Evolutionary conservation across 2,113 vertebrate species (phyloP).

Genomic region (Tupaia chinensis): DNA sequence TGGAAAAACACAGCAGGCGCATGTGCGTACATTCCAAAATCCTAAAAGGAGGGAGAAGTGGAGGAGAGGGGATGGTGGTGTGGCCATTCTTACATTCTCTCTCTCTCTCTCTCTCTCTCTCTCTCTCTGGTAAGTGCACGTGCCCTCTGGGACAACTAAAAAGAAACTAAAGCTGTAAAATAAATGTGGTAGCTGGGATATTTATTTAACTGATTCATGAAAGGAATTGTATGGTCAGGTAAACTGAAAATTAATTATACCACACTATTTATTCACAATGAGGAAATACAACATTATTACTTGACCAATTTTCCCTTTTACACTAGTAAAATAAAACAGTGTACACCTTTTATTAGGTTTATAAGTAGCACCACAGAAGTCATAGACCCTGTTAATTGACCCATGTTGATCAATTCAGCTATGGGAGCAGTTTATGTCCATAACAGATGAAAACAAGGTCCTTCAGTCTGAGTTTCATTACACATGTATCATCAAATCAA

Average conservation of each 20-base stretch:
- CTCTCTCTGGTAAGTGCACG: too few relatives aligned
- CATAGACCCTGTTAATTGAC: not conserved
- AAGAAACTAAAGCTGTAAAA: conserved; percentile 16
- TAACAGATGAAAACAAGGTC: conserved; percentile 1
- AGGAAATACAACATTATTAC: not conserved
- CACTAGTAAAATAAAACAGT: not conserved
- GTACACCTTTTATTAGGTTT: conserved; percentile 16
- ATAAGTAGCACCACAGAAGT: not conserved
- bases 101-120: too few relatives aligned
- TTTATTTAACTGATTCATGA: not conserved
- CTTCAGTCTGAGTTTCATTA: not conserved
- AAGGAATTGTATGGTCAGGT: not conserved
- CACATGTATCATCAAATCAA: not conserved
- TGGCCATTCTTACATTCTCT: too few relatives aligned
- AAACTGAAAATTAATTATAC: conserved; percentile 31
- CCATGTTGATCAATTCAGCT: not conserved
- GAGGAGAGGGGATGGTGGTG: too few relatives aligned
- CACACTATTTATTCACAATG: not conserved
- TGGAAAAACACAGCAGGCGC: too few relatives aligned
- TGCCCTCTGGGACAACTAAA: too few relatives aligned
- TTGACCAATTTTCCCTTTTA: not conserved
- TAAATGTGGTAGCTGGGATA: conserved; percentile 24
- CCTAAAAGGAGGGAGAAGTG: too few relatives aligned
- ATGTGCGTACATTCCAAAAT: too few relatives aligned
- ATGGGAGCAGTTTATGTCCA: not conserved